Percentiles rank a stretch among this genome's conserved stretches.
These are phyloP conservation scores for Zapus hudsonius DNA, from an alignment of 2,113 vertebrate species.

Conservation along the genomic window DNA sequence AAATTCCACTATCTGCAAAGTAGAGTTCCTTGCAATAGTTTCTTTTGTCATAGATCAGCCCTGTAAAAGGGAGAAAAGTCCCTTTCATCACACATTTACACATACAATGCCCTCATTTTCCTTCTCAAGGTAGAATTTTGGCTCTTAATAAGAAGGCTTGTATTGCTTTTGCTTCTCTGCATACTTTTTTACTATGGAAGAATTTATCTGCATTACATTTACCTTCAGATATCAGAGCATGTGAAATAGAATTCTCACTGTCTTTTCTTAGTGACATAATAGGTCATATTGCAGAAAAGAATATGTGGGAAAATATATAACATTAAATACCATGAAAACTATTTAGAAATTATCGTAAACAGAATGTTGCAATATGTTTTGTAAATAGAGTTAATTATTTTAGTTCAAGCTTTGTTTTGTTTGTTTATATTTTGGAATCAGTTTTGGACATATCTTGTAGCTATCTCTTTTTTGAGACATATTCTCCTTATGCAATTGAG, in stretches of 20 bases:
- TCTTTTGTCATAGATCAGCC: neutral
- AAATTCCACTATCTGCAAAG: neutral
- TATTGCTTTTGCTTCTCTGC: neutral
- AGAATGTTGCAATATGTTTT: neutral
- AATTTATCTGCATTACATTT: neutral
- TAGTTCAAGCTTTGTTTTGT: neutral
- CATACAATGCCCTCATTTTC: neutral
- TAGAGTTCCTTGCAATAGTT: slow-evolving; percentile 13
- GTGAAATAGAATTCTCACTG: neutral
- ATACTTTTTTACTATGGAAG: neutral
- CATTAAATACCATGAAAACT: neutral
- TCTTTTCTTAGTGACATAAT: neutral
- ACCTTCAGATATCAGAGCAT: neutral
- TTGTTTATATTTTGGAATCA: neutral
- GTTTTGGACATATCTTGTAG: neutral
- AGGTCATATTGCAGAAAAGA: neutral
- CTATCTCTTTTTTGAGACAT: neutral
- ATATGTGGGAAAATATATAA: neutral
- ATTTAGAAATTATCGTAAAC: neutral
- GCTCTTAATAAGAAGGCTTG: neutral
- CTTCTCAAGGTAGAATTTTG: neutral
- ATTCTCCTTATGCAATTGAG: accelerated
- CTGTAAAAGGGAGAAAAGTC: neutral
- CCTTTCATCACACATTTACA: slow-evolving; percentile 13
- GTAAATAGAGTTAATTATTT: neutral